Percentiles rank a stretch among this genome's conserved stretches.
phyloP scores from a whole-genome alignment of 1,140 invertebrate species.

The Neotoxoptera formosana region DNA sequence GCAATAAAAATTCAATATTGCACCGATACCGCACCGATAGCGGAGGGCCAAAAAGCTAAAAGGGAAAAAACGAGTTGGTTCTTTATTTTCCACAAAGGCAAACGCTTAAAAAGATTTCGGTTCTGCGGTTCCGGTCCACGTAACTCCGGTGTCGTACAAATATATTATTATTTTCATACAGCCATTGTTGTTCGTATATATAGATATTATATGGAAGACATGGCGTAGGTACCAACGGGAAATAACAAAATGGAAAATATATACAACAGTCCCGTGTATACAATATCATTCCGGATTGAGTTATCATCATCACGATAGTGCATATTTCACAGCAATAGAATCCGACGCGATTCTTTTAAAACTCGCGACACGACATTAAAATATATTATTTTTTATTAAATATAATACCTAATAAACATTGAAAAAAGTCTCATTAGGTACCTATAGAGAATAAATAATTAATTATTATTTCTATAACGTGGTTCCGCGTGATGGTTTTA shows the following conservation, averaged over 20 bases:
- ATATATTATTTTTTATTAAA: background rate
- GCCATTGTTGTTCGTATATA: background rate
- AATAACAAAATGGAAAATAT: background rate
- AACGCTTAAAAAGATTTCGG: slow-evolving; percentile 48
- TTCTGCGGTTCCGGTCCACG: slow-evolving; percentile 53
- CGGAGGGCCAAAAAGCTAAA: slow-evolving; percentile 48
- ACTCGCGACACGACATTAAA: background rate
- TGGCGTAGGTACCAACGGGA: background rate
- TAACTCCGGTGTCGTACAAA: slow-evolving; percentile 31
- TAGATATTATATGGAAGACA: background rate
- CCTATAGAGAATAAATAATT: background rate
- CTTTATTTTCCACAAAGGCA: slow-evolving; percentile 45
- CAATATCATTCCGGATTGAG: background rate
- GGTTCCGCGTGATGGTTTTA: background rate
- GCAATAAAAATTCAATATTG: slow-evolving; percentile 58
- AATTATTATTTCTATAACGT: background rate
- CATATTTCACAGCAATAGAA: background rate
- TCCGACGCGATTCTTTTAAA: background rate
- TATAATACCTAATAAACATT: background rate
- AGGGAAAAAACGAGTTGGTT: slow-evolving; percentile 44
- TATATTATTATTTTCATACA: slow-evolving; percentile 31
- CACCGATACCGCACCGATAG: slow-evolving; percentile 42
- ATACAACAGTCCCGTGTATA: background rate
- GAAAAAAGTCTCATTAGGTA: background rate
- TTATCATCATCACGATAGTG: background rate